These are phyloP conservation scores for Neolamprologus longior DNA, from an alignment of 2,113 vertebrate genomes.

Conservation along the genomic window DNA sequence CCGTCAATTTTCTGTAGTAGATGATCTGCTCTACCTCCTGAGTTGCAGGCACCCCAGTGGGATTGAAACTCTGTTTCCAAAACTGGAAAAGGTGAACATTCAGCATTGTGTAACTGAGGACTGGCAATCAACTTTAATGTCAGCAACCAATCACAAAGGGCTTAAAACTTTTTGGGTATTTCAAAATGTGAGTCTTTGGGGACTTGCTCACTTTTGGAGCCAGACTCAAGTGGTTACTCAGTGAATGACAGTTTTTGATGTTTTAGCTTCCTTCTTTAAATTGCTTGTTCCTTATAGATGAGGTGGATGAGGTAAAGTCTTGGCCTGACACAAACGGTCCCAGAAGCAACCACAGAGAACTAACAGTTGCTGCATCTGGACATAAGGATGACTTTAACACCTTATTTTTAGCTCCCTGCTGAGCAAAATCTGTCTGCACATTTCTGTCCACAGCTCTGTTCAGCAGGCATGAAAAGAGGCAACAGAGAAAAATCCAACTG, in stretches of 20 bases:
- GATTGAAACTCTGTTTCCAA: neutral
- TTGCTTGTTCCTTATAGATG: neutral
- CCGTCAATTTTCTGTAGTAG: neutral
- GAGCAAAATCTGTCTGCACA: slow-evolving; percentile 12
- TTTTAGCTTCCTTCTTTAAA: neutral
- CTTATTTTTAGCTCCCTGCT: neutral
- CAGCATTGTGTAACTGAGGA: neutral
- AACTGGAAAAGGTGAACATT: neutral
- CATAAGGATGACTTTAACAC: slow-evolving; percentile 33
- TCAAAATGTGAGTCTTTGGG: neutral
- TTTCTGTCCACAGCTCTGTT: neutral
- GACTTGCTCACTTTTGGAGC: neutral
- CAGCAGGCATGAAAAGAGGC: neutral
- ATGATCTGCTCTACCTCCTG: neutral
- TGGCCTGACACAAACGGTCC: neutral
- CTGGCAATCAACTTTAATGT: neutral
- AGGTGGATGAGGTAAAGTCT: neutral
- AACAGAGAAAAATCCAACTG: neutral
- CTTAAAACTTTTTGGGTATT: neutral
- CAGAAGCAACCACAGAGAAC: neutral
- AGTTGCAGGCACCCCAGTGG: neutral
- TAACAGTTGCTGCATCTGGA: neutral
- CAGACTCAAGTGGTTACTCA: neutral
- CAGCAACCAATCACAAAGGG: neutral
- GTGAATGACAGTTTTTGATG: neutral